Base-by-base conservation (phyloP, 2,888 invertebrate genomes). In the Celastrina argiolus region DNA sequence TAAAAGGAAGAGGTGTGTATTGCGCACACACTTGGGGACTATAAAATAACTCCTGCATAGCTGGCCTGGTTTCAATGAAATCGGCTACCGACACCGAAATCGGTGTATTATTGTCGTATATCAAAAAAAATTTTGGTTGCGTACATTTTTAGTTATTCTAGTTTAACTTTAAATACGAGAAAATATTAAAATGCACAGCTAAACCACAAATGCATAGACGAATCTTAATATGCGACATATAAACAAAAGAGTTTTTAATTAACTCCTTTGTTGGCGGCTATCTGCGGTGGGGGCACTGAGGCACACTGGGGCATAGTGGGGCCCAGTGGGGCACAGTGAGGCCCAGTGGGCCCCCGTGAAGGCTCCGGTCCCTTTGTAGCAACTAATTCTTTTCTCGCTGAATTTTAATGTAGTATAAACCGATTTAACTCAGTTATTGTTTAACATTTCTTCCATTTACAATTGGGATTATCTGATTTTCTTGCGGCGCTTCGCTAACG, bases 371-470 rank as follows among this genome's bases (percentile, higher is more conserved):
- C 64, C 59, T 58, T 59, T 59, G 59, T 66, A 65, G 12, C 28
- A 36, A 65, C 41, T 69, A 70, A 74, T 74, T 75, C 74, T 75
- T 74, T 75, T 71, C 69, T 70, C 72, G 68, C 68, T 70, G 72
- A 77, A 81, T 81, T 78, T 73, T 78, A 81, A 81, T 81, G 73
- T 76, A 78, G 73, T 76, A 72, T 74, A 80, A 81, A 78, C 78
- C 74, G 75, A 68, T 66, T 66, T 76, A 77, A 82, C 74, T 75
- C 74, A 72, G 77, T 84, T 82, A 82, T 85, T 86, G 85, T 85
- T 79, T 78, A 74, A 79, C 76, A 77, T 83, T 82, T 80, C 81
- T 82, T 82, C 78, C 81, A 80, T 82, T 76, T 77, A 78, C 80
- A 81, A 81, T 82, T 76, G 74, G 75, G 78, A 83, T 83, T 79